Percentiles rank a stretch among this genome's conserved stretches.
These are phyloP conservation scores for Aldrovandia affinis DNA, from an alignment of 2,797 vertebrate genomes.

Conservation along the genomic window DNA sequence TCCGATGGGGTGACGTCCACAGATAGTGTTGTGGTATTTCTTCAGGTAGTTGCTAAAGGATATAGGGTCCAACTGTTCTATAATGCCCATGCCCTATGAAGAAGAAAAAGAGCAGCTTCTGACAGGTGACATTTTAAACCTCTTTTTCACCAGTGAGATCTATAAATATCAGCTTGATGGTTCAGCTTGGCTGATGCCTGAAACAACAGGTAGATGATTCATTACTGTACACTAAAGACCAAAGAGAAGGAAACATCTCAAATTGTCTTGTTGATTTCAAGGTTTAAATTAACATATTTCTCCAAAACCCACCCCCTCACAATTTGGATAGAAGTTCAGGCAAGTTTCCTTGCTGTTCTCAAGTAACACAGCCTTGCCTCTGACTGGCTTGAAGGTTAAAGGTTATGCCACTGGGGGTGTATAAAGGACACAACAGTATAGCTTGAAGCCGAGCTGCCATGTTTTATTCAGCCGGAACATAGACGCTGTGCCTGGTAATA, in stretches of 20 bases:
- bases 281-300: background rate
- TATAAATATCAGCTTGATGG: background rate
- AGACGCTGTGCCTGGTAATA: background rate
- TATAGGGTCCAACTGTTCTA: conserved; percentile 98
- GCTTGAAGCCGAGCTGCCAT: background rate
- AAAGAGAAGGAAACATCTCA: no score
- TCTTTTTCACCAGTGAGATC: background rate
- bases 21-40: conserved; percentile 99
- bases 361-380: background rate
- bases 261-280: no score
- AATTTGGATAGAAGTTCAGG: background rate
- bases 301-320: background rate
- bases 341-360: background rate
- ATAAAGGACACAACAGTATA: background rate
- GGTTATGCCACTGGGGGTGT: background rate
- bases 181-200: background rate
- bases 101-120: background rate
- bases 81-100: conserved; percentile 94
- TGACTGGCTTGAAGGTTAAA: background rate
- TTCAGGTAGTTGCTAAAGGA: conserved; percentile 99
- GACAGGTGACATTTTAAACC: background rate
- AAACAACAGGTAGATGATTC: background rate
- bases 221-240: background rate
- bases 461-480: background rate
- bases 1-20: conserved; percentile 98